Percentiles rank a stretch among this genome's conserved stretches.
Conservation (phyloP, 2,797 vertebrate genomes). For the Bradypus variegatus region DNA sequence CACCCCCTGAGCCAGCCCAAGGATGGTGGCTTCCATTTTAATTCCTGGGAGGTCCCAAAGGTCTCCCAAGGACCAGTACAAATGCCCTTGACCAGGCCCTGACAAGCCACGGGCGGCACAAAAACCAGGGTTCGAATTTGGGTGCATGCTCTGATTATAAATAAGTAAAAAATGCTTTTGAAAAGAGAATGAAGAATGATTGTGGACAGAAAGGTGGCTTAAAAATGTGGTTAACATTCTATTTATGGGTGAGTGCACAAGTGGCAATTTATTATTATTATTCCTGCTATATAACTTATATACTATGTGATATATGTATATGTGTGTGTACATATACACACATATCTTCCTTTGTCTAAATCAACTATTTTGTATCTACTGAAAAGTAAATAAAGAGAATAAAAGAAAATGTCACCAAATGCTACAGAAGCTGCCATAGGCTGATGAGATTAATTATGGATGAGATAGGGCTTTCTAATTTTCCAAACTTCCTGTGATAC, state of each 20-base stretch:
- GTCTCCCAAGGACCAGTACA: neutral
- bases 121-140: neutral
- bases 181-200: neutral
- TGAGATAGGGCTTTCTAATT: neutral
- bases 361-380: neutral
- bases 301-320: too few species aligned
- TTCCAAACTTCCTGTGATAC: neutral
- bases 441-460: neutral
- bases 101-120: neutral
- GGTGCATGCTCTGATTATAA: neutral
- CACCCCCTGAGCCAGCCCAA: neutral
- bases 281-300: neutral
- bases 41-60: neutral
- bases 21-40: neutral
- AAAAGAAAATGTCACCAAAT: neutral
- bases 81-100: neutral
- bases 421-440: neutral
- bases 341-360: neutral
- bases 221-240: neutral
- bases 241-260: neutral
- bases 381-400: neutral
- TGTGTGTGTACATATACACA: neutral
- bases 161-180: neutral
- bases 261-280: neutral
- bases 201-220: neutral